Percentiles rank a stretch among this genome's conserved stretches.
Conservation (phyloP, 2,113 vertebrate species). For the Pithys albifrons region DNA sequence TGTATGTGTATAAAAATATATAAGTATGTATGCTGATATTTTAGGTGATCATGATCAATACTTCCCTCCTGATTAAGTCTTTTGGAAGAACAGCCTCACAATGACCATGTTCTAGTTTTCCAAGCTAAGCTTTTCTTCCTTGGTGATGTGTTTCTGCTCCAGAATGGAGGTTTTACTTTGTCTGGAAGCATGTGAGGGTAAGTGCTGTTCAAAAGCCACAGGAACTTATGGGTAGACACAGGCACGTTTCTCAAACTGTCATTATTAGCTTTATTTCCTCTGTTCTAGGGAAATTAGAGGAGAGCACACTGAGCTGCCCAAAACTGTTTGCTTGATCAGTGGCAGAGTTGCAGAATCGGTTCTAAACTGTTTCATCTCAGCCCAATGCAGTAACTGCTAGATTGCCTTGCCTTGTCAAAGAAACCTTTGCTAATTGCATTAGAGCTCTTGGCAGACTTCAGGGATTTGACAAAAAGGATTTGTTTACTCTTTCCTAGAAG, state of each 20-base stretch:
- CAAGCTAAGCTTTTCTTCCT: neutral
- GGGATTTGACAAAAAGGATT: slow-evolving; percentile 6
- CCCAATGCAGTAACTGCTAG: neutral
- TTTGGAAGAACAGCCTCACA: neutral
- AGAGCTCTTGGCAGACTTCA: slow-evolving; percentile 4
- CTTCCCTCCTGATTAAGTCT: neutral
- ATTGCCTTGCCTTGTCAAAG: neutral
- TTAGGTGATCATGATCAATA: neutral
- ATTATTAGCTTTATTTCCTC: neutral
- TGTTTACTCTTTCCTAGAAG: slow-evolving; percentile 33
- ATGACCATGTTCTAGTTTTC: neutral
- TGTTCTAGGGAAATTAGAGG: neutral
- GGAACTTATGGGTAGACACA: neutral
- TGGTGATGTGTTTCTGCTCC: neutral
- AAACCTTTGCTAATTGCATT: slow-evolving; percentile 8
- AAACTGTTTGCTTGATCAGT: neutral
- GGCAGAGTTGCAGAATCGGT: neutral
- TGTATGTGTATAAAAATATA: neutral
- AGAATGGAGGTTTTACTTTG: neutral
- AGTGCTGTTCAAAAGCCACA: neutral
- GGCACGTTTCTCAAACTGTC: neutral
- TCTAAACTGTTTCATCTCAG: neutral
- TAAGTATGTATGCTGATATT: neutral
- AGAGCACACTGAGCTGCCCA: neutral
- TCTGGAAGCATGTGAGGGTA: neutral